Evolutionary conservation across 2,888 invertebrate genomes (phyloP).

Genomic region (Nephrotoma flavescens): DNA sequence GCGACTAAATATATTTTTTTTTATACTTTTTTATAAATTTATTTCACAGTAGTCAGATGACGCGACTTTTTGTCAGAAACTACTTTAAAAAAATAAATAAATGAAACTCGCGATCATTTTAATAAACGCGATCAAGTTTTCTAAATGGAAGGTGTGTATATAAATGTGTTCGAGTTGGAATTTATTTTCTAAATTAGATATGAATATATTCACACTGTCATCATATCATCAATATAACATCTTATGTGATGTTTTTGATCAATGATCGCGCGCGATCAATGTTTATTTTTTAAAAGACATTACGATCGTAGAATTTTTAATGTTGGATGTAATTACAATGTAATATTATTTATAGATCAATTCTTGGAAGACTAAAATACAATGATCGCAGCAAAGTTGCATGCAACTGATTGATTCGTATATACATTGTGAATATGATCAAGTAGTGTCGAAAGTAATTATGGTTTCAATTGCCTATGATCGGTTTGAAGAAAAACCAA

Average conservation of each 20-base stretch:
- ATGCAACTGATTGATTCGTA: neutral
- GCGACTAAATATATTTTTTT: conserved; percentile 1
- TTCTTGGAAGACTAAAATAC: neutral
- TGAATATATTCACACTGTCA: neutral
- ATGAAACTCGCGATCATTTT: neutral
- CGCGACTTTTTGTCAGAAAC: neutral
- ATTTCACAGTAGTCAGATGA: neutral
- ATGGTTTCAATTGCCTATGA: neutral
- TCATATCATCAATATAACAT: neutral
- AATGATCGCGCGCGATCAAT: neutral
- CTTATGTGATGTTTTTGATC: neutral
- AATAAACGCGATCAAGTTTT: neutral
- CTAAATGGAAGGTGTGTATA: neutral
- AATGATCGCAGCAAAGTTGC: neutral
- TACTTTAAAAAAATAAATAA: neutral
- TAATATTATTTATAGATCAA: neutral
- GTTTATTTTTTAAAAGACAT: neutral
- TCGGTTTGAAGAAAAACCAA: neutral
- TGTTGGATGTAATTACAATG: neutral
- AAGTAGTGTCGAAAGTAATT: neutral
- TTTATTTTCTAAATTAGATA: neutral
- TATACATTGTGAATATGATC: neutral
- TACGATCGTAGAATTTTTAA: neutral
- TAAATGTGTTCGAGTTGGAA: neutral
- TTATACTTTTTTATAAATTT: neutral